Percentiles rank a stretch among this genome's conserved stretches.
Evolutionary conservation across 1,140 invertebrate genomes (phyloP).

Genomic region (Agrypnia vestita): DNA sequence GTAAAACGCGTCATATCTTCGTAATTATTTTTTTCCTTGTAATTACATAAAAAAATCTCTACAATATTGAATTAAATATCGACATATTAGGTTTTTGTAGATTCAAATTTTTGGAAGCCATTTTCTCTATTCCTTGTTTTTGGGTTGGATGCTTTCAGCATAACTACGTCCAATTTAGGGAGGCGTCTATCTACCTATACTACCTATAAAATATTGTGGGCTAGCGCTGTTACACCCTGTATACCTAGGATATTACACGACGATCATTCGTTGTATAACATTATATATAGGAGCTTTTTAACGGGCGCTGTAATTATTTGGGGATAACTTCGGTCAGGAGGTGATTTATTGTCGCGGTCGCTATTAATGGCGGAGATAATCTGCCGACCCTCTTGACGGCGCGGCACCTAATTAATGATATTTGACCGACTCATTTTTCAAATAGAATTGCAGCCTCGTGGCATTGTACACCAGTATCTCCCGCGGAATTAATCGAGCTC

Average conservation of each 20-base stretch:
- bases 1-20: no score
- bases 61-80: no score
- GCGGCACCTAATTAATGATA: conserved; percentile 23
- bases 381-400: background rate
- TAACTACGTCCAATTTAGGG: no score
- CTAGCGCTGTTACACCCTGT: no score
- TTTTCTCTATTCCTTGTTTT: no score
- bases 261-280: background rate
- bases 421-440: conserved; percentile 36
- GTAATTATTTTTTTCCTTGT: no score
- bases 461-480: conserved; percentile 9
- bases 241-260: background rate
- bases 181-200: no score
- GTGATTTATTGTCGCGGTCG: conserved; percentile 24
- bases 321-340: conserved; percentile 30
- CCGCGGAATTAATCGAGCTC: background rate
- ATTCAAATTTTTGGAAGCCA: no score
- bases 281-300: conserved; percentile 4
- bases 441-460: conserved; percentile 29
- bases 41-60: no score
- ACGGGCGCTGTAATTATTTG: conserved; percentile 30
- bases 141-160: no score
- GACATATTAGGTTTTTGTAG: no score
- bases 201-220: no score
- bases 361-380: conserved; percentile 37